phyloP scores from a whole-genome alignment of 2,888 invertebrate genomes.

The Sphinx pinastri region DNA sequence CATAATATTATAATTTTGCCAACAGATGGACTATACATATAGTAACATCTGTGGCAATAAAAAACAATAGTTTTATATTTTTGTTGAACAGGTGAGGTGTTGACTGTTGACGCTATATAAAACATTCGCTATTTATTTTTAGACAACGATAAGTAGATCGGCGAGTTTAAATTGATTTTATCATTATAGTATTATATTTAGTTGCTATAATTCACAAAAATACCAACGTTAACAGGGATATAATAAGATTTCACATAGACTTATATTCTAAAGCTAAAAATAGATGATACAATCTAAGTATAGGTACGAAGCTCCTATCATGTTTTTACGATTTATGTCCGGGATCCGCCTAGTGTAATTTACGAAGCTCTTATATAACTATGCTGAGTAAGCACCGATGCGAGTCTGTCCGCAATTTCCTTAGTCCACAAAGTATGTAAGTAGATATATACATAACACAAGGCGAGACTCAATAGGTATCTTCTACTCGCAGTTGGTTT shows the following conservation, averaged over 20 bases:
- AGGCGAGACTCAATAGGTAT: constrained; percentile 57
- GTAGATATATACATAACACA: constrained; percentile 52
- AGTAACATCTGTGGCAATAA: constrained; percentile 29
- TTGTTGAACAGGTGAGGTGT: constrained; percentile 36
- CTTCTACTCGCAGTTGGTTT: constrained; percentile 65
- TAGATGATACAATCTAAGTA: constrained; percentile 12
- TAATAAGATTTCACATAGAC: background rate
- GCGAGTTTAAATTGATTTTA: background rate
- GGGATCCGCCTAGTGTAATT: constrained; percentile 36
- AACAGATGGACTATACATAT: background rate
- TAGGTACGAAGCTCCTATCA: constrained; percentile 14
- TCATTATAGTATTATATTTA: background rate
- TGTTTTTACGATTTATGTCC: constrained; percentile 31
- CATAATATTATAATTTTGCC: background rate
- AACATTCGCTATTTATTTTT: constrained; percentile 12
- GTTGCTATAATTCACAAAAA: background rate
- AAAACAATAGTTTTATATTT: constrained; percentile 34
- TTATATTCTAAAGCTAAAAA: constrained; percentile 17
- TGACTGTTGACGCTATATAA: constrained; percentile 36
- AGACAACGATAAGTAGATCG: background rate
- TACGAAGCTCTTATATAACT: constrained; percentile 52
- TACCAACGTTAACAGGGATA: background rate
- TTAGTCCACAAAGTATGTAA: constrained; percentile 43
- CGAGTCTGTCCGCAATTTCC: constrained; percentile 72
- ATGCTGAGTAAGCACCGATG: constrained; percentile 72